phyloP scores from a whole-genome alignment of 2,113 vertebrate genomes.

The Elanus axillaris region DNA sequence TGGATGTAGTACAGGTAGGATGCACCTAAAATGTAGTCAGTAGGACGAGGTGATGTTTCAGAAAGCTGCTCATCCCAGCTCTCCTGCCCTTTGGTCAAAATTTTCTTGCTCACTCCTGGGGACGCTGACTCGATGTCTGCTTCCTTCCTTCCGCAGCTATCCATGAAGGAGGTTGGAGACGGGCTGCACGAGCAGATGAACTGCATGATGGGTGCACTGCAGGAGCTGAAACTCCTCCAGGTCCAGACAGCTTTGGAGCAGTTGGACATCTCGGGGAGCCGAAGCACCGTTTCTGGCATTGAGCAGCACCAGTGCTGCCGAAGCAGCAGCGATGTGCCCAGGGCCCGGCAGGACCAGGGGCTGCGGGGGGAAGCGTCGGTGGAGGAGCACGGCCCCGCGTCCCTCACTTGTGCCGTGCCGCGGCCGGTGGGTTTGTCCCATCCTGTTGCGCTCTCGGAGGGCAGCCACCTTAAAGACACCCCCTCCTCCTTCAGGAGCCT shows the following conservation, averaged over 20 bases:
- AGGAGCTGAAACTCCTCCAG: slow-evolving; percentile 96
- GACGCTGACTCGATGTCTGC: background rate
- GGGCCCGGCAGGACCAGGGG: background rate
- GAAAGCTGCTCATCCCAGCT: background rate
- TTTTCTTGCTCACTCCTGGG: background rate
- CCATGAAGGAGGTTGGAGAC: slow-evolving; percentile 96
- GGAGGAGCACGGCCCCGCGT: background rate
- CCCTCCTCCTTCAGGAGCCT: background rate
- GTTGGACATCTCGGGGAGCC: slow-evolving; percentile 83
- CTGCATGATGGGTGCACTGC: slow-evolving; percentile 96
- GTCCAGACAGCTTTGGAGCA: slow-evolving; percentile 89
- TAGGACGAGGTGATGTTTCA: background rate
- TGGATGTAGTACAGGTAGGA: background rate
- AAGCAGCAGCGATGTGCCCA: background rate
- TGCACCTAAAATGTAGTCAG: accelerated
- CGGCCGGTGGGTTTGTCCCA: accelerated
- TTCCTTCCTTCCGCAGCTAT: slow-evolving; percentile 57
- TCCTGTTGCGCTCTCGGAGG: accelerated
- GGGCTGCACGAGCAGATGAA: slow-evolving; percentile 96
- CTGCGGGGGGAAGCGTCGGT: accelerated
- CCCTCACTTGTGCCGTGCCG: background rate
- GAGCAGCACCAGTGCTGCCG: slow-evolving; percentile 30
- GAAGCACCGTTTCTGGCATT: background rate
- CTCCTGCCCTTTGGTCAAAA: background rate
- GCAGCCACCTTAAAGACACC: accelerated